A percentile compares a stretch with the other conserved stretches of the same genome.
Evolutionary conservation across 2,888 invertebrate genomes (phyloP).

Genomic region (Sinopyrophorus schimmeli): DNA sequence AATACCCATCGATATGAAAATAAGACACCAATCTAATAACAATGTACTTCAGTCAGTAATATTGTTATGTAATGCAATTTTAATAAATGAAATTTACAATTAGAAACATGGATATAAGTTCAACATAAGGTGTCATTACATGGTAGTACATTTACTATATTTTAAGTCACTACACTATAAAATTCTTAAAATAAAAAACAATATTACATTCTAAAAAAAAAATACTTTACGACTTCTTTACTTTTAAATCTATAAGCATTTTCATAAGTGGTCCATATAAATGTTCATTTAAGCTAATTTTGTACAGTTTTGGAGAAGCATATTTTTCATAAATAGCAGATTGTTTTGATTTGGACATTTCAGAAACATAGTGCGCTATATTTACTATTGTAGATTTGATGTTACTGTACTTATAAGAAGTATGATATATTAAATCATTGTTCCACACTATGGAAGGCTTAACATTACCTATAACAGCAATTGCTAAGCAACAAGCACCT

Average conservation of each 20-base stretch:
- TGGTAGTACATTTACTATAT: too few species aligned
- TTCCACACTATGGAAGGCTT: constrained; percentile 67
- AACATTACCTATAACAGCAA: constrained; percentile 59
- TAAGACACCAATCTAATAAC: too few species aligned
- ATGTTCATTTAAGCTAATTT: constrained; percentile 67
- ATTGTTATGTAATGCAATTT: too few species aligned
- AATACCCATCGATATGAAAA: too few species aligned
- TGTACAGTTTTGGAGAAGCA: constrained; percentile 60
- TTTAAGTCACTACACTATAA: too few species aligned
- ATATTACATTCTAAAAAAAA: too few species aligned
- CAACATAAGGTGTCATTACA: too few species aligned
- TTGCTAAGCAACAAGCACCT: constrained; percentile 75
- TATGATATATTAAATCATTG: constrained; percentile 73
- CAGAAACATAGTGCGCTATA: constrained; percentile 70
- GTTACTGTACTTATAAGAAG: constrained; percentile 71
- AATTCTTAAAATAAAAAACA: too few species aligned
- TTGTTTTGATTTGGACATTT: constrained; percentile 71
- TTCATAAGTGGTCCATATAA: constrained; percentile 57
- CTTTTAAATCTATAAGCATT: constrained; percentile 41
- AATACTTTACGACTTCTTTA: too few species aligned
- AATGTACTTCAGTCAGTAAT: too few species aligned
- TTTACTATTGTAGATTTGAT: constrained; percentile 69
- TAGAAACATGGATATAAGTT: too few species aligned
- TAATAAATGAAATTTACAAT: too few species aligned
- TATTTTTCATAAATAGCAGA: constrained; percentile 74